A percentile compares a stretch with the other conserved stretches of the same genome.
phyloP scores from a whole-genome alignment of 2,113 vertebrate species.

The Hippolais icterina region DNA sequence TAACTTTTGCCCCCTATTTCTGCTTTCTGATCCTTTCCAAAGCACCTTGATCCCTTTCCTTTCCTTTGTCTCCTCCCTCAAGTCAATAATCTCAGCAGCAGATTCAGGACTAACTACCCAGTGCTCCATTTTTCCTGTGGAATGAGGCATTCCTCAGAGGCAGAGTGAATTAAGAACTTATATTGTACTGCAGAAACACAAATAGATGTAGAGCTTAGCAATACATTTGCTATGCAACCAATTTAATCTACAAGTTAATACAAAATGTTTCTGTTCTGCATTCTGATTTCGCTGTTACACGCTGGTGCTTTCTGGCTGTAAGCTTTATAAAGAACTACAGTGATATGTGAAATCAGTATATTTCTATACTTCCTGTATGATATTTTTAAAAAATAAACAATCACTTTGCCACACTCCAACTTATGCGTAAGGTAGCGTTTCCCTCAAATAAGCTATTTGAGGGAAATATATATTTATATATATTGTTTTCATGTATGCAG shows the following conservation, averaged over 20 bases:
- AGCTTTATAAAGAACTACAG: not conserved
- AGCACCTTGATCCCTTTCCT: not conserved
- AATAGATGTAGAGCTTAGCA: not conserved
- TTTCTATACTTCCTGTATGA: not conserved
- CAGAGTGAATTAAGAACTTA: not conserved
- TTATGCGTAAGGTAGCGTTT: fast-evolving
- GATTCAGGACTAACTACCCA: not conserved
- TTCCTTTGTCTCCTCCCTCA: not conserved
- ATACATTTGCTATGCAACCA: slow-evolving; percentile 7
- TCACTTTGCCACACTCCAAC: not conserved
- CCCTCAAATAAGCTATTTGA: no score
- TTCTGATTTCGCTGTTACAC: not conserved
- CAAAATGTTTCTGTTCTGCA: not conserved
- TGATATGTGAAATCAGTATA: not conserved
- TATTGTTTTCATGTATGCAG: no score
- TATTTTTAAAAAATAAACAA: not conserved
- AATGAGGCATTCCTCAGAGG: not conserved
- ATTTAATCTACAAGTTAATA: not conserved
- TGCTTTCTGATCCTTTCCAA: not conserved
- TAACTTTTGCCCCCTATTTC: not conserved
- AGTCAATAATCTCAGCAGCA: not conserved
- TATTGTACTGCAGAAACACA: not conserved
- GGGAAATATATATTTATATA: no score
- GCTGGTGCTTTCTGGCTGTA: not conserved
- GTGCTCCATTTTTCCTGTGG: not conserved